Evolutionary conservation across 2,888 invertebrate species (phyloP).

Genomic region (Electrophaes corylata): DNA sequence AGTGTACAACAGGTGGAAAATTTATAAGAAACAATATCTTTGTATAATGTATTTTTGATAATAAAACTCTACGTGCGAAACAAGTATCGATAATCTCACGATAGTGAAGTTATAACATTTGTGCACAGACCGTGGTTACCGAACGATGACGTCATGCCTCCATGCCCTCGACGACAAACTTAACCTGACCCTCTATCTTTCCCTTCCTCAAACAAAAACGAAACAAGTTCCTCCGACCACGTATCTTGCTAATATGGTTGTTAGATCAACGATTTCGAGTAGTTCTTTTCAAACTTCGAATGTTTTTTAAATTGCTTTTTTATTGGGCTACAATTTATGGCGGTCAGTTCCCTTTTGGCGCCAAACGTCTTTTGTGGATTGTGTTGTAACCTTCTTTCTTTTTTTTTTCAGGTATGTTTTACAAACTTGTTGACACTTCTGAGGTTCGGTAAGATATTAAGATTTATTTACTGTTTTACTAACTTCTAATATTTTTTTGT

Average conservation of each 20-base stretch:
- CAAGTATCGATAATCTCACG: constrained; percentile 43
- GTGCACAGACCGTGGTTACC: constrained; percentile 76
- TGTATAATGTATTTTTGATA: constrained; percentile 27
- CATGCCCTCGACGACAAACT: constrained; percentile 56
- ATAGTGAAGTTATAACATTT: constrained; percentile 48
- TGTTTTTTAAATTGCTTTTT: constrained; percentile 81
- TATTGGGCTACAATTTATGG: constrained; percentile 80
- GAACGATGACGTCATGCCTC: constrained; percentile 77
- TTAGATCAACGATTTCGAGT: constrained; percentile 47
- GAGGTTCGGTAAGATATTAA: constrained; percentile 32
- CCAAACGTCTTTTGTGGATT: constrained; percentile 54
- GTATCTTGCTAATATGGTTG: constrained; percentile 47
- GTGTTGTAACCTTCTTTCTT: constrained; percentile 39
- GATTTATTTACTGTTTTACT: constrained; percentile 28
- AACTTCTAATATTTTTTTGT: neutral
- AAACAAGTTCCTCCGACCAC: constrained; percentile 36
- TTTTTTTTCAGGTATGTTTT: constrained; percentile 43
- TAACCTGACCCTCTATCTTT: constrained; percentile 46
- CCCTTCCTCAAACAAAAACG: constrained; percentile 42
- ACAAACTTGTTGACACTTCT: constrained; percentile 38
- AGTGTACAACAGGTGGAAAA: neutral
- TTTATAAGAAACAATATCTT: neutral
- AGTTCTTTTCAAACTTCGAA: constrained; percentile 73
- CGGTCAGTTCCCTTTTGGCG: constrained; percentile 67
- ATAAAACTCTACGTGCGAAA: constrained; percentile 39